Percentiles rank a stretch among this genome's conserved stretches.
Evolutionary conservation across 2,888 invertebrate species (phyloP).

Genomic region (Andrena hattorfiana): DNA sequence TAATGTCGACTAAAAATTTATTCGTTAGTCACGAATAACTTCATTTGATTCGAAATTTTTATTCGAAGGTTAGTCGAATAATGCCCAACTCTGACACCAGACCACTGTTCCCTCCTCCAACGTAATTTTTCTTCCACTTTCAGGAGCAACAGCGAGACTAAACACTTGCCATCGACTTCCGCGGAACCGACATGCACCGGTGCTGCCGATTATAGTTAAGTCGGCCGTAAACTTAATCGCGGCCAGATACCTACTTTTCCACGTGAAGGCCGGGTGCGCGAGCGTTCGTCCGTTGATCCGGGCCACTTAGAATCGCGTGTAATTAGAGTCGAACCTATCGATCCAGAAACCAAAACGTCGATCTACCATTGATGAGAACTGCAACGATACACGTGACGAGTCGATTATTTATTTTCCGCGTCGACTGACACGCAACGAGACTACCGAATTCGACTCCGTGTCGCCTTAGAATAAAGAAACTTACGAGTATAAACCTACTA

Average conservation of each 20-base stretch:
- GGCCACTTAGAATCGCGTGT: no score
- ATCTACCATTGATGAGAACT: background rate
- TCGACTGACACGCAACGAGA: background rate
- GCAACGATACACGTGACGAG: background rate
- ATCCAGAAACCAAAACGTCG: background rate
- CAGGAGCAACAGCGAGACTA: constrained; percentile 72
- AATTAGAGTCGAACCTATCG: no score
- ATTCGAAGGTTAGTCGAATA: no score
- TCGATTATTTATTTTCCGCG: background rate
- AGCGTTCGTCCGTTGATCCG: no score
- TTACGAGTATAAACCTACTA: background rate
- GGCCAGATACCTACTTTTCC: background rate
- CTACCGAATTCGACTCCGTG: background rate
- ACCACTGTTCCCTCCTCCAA: background rate
- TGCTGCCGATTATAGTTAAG: constrained; percentile 3
- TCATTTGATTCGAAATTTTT: no score
- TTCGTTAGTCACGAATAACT: no score
- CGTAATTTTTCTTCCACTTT: background rate
- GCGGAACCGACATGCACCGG: constrained; percentile 47
- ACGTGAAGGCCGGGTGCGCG: no score
- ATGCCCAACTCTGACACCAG: no score
- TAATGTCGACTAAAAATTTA: no score
- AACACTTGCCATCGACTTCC: constrained; percentile 67
- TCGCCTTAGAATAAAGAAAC: background rate
- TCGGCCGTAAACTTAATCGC: background rate